Evolutionary conservation across 2,797 vertebrate genomes (phyloP), one percentile per base, ranked within the genome.

Genomic region (Gymnoscopelus braueri): DNA sequence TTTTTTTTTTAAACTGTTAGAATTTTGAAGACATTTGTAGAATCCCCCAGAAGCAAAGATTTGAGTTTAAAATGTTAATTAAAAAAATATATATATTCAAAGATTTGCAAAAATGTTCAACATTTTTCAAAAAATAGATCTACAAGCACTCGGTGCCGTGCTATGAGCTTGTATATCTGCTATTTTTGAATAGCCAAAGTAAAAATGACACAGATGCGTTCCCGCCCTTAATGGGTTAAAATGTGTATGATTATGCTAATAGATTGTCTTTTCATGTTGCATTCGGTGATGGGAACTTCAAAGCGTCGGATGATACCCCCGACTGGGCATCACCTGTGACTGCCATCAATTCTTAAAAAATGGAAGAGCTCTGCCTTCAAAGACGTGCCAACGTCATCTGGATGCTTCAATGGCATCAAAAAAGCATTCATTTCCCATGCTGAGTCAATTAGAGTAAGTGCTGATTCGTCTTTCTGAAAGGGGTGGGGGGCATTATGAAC

Each of bases 341-440:
- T 91, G 89, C 83, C 74, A 89, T 89, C 92, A 89, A 91, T 92
- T 88, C 80, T 87, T 35, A 90, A 79, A 95, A 93, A 26, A 35
- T 91, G 89, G 87, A 92, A 94, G 94, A 93, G 93, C 93, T 92
- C 89, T 89, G 88, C 90, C 91, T 93, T 95, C 90, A 92, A 91
- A 94, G 86, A 90, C 91, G 90, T 93, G 85, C 91, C 93, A 89
- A 35, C 32, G 5, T 93, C 91, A 91, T 91, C 82, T 87, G 92
- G 93, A 91, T 81, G 88, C 86, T 89, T 84, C 67, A 81, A 82
- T 81, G 51, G 72, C 90, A 91, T 92, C 90, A 92, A 92, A 65
- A 88, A 75, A 84, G 5, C 5, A 80, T 89, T 89, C 90, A 92
- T 93, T 94, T 77, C 65, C 74, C 77, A 56, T 79, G 91, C 90